A percentile compares a stretch with the other conserved stretches of the same genome.
These are phyloP conservation scores for Sturnira hondurensis DNA, from an alignment of 2,113 vertebrate genomes.

Conservation along the genomic window DNA sequence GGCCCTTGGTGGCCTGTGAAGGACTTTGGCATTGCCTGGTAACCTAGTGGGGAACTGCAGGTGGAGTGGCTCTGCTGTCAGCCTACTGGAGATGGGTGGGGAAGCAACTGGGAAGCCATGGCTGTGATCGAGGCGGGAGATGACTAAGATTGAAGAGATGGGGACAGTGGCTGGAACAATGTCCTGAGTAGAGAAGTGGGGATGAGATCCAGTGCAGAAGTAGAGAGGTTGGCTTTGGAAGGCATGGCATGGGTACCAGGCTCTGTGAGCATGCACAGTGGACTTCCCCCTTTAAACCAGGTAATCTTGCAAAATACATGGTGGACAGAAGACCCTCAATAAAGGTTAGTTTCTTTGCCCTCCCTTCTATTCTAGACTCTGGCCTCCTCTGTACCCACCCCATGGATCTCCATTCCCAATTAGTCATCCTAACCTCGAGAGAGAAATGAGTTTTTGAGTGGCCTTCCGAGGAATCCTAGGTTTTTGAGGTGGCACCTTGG, in stretches of 20 bases:
- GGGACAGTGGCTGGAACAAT: background rate
- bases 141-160: background rate
- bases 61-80: background rate
- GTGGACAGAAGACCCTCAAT: background rate
- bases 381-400: too few relatives aligned
- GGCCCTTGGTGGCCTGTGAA: background rate
- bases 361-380: background rate
- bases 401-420: background rate
- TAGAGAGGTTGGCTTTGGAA: background rate
- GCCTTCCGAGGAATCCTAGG: background rate
- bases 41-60: background rate
- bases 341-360: background rate
- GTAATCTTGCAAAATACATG: background rate
- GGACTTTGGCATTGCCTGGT: background rate
- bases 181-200: background rate
- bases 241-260: background rate
- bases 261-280: background rate
- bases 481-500: background rate
- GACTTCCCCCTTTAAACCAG: background rate
- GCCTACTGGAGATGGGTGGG: too few relatives aligned
- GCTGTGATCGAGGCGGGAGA: background rate
- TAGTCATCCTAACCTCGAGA: background rate
- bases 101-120: background rate
- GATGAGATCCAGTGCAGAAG: background rate
- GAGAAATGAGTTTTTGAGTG: background rate